Evolutionary conservation across 2,797 vertebrate genomes (phyloP), one percentile per base, ranked within the genome.

Genomic region (Poecilia gillii): DNA sequence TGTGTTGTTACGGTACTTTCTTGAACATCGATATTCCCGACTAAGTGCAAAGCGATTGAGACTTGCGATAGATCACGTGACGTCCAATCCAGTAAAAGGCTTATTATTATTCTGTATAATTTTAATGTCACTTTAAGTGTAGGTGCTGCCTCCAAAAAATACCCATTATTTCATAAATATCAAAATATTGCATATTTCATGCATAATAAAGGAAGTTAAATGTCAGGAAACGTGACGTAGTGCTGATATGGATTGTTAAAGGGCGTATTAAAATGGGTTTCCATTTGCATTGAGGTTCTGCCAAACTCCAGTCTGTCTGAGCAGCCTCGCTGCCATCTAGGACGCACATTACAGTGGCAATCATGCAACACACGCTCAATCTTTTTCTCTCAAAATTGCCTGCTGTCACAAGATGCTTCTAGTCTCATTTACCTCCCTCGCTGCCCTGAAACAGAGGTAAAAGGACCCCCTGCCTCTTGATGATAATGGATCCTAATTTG

Each of bases 401-500:
- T 86, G 79, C 91, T 90, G 89, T 89, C 87, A 89, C 81, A 89
- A 90, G 86, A 89, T 81, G 87, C 84, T 77, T 85, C 81, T 14
- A 41, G 79, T 92, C 87, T 84, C 88, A 88, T 92, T 91, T 90
- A 81, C 86, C 84, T 79, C 64, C 36, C 23, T 28, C 70, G 64
- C 88, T 74, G 84, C 73, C 80, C 84, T 7, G 71, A 87, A 87
- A 92, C 78, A 47, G 80, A 79, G 84, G 64, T 73, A 76, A 23
- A 68, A 78, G 53, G 80, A 64, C 80, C 88, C 84, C 88, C 87
- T 55, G 80, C 87, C 79, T 88, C 74, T 70, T 76, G 81, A 91
- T 89, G 91, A 90, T 93, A 93, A 93, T 93, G 92, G 88, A 89
- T 85, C 88, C 89, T 94, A 94, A 93, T 93, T 92, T 89, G 90